Evolutionary conservation across 2,888 invertebrate species (phyloP).

Genomic region (Paralinhomoeus sp.): DNA sequence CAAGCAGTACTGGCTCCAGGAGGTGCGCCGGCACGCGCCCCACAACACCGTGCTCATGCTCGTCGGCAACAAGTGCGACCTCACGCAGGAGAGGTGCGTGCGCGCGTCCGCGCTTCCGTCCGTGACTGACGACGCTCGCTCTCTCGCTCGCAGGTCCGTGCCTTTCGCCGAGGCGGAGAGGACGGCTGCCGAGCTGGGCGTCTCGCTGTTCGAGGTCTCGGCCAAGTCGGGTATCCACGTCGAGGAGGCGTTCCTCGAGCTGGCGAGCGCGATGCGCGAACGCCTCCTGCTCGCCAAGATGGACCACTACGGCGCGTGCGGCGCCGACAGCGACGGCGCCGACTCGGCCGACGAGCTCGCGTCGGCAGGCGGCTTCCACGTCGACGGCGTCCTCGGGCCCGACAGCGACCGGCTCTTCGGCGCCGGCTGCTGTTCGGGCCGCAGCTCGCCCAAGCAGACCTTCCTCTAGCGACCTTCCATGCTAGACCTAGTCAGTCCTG

Average conservation of each 20-base stretch:
- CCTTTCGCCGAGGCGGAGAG: slow-evolving; percentile 4
- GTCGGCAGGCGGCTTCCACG: slow-evolving; percentile 21
- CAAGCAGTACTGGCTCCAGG: slow-evolving; percentile 23
- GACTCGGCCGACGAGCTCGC: slow-evolving; percentile 13
- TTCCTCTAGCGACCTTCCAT: too few relatives aligned
- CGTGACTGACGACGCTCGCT: neutral
- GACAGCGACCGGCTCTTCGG: slow-evolving; percentile 8
- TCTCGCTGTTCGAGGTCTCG: slow-evolving; percentile 20
- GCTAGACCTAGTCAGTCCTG: too few relatives aligned
- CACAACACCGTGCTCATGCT: slow-evolving; percentile 24
- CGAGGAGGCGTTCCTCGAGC: slow-evolving; percentile 22
- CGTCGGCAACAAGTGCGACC: slow-evolving; percentile 25
- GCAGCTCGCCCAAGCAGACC: too few relatives aligned
- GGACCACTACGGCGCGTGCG: slow-evolving; percentile 9
- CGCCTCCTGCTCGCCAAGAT: slow-evolving; percentile 12
- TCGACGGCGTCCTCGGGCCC: slow-evolving; percentile 22
- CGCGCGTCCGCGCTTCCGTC: too few relatives aligned
- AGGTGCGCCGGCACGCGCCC: slow-evolving; percentile 22
- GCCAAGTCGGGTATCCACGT: slow-evolving; percentile 13
- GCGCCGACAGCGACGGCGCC: neutral
- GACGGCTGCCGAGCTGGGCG: slow-evolving; percentile 19
- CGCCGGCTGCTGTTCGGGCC: neutral
- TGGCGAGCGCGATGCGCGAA: slow-evolving; percentile 23
- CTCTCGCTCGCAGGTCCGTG: neutral
- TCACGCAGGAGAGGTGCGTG: slow-evolving; percentile 10